Percentiles rank a stretch among this genome's conserved stretches.
phyloP scores from a whole-genome alignment of 2,888 invertebrate genomes.

The Norana najaformis region DNA sequence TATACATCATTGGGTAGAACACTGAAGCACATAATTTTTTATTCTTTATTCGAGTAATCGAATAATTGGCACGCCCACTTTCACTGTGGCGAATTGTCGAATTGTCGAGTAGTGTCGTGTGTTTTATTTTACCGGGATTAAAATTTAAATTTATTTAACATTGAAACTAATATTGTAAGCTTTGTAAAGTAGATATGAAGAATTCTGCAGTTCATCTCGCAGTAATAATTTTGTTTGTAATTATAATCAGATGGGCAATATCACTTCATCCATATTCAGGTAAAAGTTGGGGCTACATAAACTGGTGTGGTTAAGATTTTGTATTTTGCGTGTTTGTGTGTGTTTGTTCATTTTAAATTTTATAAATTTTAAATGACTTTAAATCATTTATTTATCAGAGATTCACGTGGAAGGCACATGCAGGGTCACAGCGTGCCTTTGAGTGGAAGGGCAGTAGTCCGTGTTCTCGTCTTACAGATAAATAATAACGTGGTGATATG shows the following conservation, averaged over 20 bases:
- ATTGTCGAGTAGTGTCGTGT: not conserved
- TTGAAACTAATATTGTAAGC: not conserved
- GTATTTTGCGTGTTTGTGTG: not conserved
- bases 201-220: conserved; percentile 26
- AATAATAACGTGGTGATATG: too few species aligned
- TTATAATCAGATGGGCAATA: conserved; percentile 38
- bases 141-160: not conserved
- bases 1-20: too few species aligned
- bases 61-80: not conserved
- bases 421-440: not conserved
- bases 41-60: not conserved
- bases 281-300: conserved; percentile 25
- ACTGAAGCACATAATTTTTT: not conserved
- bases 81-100: not conserved
- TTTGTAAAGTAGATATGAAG: not conserved
- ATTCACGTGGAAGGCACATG: not conserved
- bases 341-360: not conserved
- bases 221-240: conserved; percentile 24
- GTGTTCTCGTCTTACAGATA: too few species aligned
- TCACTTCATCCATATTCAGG: conserved; percentile 43
- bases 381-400: not conserved
- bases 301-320: not conserved
- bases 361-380: not conserved
- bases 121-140: not conserved
- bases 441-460: not conserved